These are phyloP conservation scores for Dolichallabes microphthalmus DNA, from an alignment of 2,113 vertebrate genomes.

Conservation along the genomic window DNA sequence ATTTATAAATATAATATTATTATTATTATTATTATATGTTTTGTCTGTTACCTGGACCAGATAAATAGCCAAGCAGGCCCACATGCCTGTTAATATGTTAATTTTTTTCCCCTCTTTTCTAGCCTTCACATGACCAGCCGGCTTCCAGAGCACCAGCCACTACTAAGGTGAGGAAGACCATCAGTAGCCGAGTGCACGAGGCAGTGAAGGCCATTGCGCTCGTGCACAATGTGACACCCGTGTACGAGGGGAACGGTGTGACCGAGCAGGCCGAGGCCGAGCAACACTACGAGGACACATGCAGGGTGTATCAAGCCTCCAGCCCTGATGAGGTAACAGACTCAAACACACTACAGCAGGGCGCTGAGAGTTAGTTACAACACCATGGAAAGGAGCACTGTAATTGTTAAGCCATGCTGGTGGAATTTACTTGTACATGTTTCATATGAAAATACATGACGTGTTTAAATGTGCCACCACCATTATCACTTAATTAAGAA, in stretches of 20 bases:
- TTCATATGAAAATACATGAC: not conserved
- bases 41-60: not conserved
- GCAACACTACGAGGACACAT: slow-evolving; percentile 93
- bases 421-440: not conserved
- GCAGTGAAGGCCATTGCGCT: slow-evolving; percentile 94
- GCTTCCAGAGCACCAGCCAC: slow-evolving; percentile 80
- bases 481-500: not conserved
- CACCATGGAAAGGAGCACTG: not conserved
- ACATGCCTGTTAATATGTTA: not conserved
- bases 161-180: slow-evolving; percentile 93
- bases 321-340: slow-evolving; percentile 90
- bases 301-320: slow-evolving; percentile 94
- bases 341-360: not conserved
- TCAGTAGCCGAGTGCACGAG: slow-evolving; percentile 93
- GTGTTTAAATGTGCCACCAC: not conserved
- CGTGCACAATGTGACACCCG: slow-evolving; percentile 94
- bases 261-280: slow-evolving; percentile 95
- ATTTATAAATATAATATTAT: no score
- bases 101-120: slow-evolving; percentile 13
- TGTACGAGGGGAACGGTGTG: slow-evolving; percentile 91
- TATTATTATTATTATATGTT: no score
- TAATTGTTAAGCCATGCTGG: not conserved
- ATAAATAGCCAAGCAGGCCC: not conserved
- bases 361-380: not conserved
- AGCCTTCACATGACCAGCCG: slow-evolving; percentile 85